phyloP scores from a whole-genome alignment of 2,797 vertebrate species.

The Cryptoprocta ferox region DNA sequence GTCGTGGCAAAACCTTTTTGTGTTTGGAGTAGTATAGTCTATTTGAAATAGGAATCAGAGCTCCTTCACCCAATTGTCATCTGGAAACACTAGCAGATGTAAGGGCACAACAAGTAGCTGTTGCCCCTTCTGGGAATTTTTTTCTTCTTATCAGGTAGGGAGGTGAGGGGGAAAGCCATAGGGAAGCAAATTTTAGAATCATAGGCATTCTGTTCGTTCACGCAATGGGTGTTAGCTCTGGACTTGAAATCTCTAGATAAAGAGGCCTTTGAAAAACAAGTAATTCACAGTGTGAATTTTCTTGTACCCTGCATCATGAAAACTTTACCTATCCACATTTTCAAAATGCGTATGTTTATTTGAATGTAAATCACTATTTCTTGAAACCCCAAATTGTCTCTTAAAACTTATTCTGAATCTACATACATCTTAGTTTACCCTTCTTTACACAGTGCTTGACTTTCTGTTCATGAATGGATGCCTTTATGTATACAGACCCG shows the following conservation, averaged over 20 bases:
- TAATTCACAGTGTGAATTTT: conserved; percentile 59
- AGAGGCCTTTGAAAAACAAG: conserved; percentile 61
- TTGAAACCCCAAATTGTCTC: conserved; percentile 47
- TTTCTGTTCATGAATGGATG: conserved; percentile 43
- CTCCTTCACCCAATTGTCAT: background rate
- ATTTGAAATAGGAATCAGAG: conserved; percentile 28
- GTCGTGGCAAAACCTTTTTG: background rate
- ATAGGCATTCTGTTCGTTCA: conserved; percentile 14
- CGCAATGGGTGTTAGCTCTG: conserved; percentile 37
- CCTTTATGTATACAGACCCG: conserved; percentile 45
- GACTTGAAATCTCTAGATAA: conserved; percentile 60
- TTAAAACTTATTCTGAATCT: conserved; percentile 40
- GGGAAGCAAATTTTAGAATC: background rate
- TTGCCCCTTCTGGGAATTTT: background rate
- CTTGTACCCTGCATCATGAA: conserved; percentile 6
- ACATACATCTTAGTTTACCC: conserved; percentile 31
- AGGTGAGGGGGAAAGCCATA: background rate
- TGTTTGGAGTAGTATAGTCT: background rate
- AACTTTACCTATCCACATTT: conserved; percentile 15
- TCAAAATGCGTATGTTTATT: conserved; percentile 53
- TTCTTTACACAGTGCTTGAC: background rate
- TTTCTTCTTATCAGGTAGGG: background rate
- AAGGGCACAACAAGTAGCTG: background rate
- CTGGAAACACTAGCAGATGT: background rate
- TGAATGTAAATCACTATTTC: conserved; percentile 58